These are phyloP conservation scores for Liasis olivaceus DNA, from an alignment of 2,797 vertebrate species.

Conservation along the genomic window DNA sequence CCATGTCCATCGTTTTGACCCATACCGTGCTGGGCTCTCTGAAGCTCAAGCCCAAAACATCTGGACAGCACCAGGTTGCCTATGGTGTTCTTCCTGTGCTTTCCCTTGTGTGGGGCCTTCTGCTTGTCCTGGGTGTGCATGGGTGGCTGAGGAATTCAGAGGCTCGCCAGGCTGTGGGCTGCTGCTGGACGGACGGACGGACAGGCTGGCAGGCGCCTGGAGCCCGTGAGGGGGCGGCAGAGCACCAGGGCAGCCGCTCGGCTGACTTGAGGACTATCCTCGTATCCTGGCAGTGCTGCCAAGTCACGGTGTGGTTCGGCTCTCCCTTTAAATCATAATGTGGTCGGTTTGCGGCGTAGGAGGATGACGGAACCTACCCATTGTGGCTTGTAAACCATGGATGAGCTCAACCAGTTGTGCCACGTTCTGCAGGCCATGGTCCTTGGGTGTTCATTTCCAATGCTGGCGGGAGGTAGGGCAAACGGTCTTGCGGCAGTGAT, in stretches of 20 bases:
- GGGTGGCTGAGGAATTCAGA: neutral
- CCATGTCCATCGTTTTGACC: neutral
- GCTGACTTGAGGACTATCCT: neutral
- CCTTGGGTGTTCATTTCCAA: neutral
- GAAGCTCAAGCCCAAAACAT: neutral
- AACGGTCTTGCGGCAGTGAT: neutral
- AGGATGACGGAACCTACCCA: neutral
- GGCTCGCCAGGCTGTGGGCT: neutral
- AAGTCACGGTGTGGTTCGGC: neutral
- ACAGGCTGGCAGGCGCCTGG: neutral
- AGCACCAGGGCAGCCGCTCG: neutral
- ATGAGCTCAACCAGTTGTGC: neutral
- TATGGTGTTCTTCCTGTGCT: neutral
- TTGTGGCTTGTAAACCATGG: neutral
- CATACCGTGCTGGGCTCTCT: neutral
- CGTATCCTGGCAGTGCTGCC: neutral
- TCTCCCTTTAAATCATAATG: neutral
- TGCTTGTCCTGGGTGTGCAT: fast-evolving
- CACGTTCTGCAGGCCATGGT: neutral
- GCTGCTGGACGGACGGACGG: neutral
- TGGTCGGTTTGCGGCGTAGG: neutral
- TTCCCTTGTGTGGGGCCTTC: neutral
- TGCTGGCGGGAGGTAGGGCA: neutral
- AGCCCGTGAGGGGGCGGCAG: neutral
- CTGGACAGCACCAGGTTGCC: neutral